Evolutionary conservation across 2,113 vertebrate species (phyloP).

Genomic region (Scortum barcoo): DNA sequence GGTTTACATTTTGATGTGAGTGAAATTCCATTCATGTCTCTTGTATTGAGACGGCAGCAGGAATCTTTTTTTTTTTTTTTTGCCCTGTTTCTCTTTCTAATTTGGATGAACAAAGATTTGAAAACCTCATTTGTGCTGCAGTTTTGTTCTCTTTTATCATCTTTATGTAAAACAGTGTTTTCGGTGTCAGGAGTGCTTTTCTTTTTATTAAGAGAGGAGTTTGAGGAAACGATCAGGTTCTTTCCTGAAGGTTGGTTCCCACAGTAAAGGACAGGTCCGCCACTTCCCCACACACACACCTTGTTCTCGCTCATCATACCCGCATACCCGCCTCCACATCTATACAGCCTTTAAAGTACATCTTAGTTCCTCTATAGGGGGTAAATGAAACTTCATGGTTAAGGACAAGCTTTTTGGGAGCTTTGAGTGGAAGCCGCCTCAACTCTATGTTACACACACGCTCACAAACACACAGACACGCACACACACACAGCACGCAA

Average conservation of each 20-base stretch:
- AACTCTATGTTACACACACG: constrained; percentile 41
- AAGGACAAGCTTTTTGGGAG: constrained; percentile 62
- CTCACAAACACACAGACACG: constrained; percentile 29
- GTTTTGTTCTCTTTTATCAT: not conserved
- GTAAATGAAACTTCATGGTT: constrained; percentile 77
- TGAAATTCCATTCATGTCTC: not conserved
- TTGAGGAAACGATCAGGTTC: constrained; percentile 56
- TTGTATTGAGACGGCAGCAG: not conserved
- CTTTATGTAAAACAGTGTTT: not conserved
- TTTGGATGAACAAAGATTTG: not conserved
- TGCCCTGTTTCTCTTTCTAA: not conserved
- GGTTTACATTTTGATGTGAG: no score
- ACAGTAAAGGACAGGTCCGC: constrained; percentile 24
- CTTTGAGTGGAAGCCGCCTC: constrained; percentile 38
- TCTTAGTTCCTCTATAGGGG: constrained; percentile 70
- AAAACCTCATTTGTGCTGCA: not conserved
- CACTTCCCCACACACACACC: constrained; percentile 35
- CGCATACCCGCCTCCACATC: constrained; percentile 42
- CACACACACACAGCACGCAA: constrained; percentile 23
- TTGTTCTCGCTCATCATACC: constrained; percentile 29
- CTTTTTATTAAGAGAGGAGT: constrained; percentile 11
- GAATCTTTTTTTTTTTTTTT: not conserved
- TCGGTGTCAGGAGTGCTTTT: not conserved
- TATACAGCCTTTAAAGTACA: constrained; percentile 51
- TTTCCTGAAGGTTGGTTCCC: constrained; percentile 64